Evolutionary conservation across 2,888 invertebrate species (phyloP).

Genomic region (Amiota communis): DNA sequence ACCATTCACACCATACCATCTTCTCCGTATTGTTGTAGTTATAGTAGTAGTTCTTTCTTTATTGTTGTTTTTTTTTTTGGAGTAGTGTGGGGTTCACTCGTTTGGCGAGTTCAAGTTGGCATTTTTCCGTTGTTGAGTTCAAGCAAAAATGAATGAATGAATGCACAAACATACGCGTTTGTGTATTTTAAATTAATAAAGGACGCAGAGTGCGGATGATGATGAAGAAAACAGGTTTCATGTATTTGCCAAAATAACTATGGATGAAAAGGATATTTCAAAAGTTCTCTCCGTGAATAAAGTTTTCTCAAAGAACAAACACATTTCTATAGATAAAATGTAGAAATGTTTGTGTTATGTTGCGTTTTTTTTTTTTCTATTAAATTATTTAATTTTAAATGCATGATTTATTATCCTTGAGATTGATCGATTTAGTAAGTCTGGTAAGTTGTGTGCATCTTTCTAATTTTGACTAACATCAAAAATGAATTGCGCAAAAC

Average conservation of each 20-base stretch:
- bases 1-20: too few relatives aligned
- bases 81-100: too few relatives aligned
- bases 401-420: too few relatives aligned
- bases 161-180: slow-evolving; percentile 29
- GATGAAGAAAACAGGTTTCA: slow-evolving; percentile 35
- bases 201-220: slow-evolving; percentile 41
- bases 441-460: neutral
- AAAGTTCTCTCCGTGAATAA: too few relatives aligned
- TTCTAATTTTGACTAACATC: neutral
- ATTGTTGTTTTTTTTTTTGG: neutral
- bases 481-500: slow-evolving; percentile 27
- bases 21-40: neutral
- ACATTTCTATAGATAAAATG: too few relatives aligned
- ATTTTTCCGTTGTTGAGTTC: slow-evolving; percentile 17
- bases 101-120: slow-evolving; percentile 26
- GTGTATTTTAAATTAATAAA: slow-evolving; percentile 67
- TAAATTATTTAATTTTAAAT: too few relatives aligned
- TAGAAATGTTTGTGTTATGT: too few relatives aligned
- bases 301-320: too few relatives aligned
- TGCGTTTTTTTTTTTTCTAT: too few relatives aligned
- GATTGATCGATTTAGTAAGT: too few relatives aligned
- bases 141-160: slow-evolving; percentile 33
- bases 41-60: neutral
- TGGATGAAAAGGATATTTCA: neutral
- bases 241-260: slow-evolving; percentile 54